A percentile compares a stretch with the other conserved stretches of the same genome.
Evolutionary conservation across 2,888 invertebrate genomes (phyloP).

Genomic region (Mechanitis messenoides): DNA sequence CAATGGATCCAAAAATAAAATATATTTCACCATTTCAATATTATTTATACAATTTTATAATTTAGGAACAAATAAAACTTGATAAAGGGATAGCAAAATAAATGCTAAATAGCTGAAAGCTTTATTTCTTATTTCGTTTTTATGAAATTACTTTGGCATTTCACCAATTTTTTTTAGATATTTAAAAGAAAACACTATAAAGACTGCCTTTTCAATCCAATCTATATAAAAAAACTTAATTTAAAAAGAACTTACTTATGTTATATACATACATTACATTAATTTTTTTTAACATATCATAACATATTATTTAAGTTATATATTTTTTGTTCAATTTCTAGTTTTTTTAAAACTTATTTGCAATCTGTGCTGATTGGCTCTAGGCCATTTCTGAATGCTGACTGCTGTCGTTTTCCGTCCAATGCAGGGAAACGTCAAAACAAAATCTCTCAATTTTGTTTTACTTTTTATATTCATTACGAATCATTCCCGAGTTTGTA

Average conservation of each 20-base stretch:
- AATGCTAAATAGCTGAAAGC: too few relatives aligned
- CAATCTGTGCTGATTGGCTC: not conserved
- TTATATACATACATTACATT: too few relatives aligned
- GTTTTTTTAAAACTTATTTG: not conserved
- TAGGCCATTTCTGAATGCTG: not conserved
- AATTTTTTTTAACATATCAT: too few relatives aligned
- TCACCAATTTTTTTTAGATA: too few relatives aligned
- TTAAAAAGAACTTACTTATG: too few relatives aligned
- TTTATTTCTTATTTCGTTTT: too few relatives aligned
- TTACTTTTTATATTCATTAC: slow-evolving; percentile 42
- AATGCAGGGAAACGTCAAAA: slow-evolving; percentile 56
- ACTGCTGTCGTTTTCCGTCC: slow-evolving; percentile 15
- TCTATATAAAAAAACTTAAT: too few relatives aligned
- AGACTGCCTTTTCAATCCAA: too few relatives aligned
- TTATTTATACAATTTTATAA: not conserved
- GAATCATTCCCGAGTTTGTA: slow-evolving; percentile 32
- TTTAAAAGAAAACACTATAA: too few relatives aligned
- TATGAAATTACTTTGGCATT: too few relatives aligned
- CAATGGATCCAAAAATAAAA: slow-evolving; percentile 50
- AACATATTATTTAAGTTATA: too few relatives aligned
- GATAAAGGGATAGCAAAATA: too few relatives aligned
- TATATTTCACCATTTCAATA: slow-evolving; percentile 47
- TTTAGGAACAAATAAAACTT: not conserved
- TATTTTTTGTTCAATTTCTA: not conserved
- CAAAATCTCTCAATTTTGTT: slow-evolving; percentile 57